Evolutionary conservation across 2,888 invertebrate species (phyloP).

Genomic region (Lasius fuliginosus): DNA sequence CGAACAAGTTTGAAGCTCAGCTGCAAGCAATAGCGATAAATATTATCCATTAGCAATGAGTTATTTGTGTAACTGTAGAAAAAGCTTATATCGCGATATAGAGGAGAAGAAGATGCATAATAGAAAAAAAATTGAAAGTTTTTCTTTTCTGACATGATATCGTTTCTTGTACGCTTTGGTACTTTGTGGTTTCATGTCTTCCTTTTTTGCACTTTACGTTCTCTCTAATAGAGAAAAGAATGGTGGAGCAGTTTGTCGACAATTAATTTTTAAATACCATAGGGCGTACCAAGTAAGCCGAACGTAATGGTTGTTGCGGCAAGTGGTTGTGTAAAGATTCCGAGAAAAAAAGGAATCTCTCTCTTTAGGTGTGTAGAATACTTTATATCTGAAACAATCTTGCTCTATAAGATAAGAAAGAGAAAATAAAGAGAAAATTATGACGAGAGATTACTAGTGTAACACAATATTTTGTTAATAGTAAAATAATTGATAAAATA

Average conservation of each 20-base stretch:
- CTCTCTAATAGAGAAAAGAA: constrained; percentile 6
- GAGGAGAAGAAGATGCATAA: background rate
- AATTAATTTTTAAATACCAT: constrained; percentile 37
- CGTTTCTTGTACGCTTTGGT: background rate
- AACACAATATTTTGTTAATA: background rate
- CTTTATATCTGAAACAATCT: background rate
- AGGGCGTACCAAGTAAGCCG: background rate
- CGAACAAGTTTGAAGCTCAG: constrained; percentile 49
- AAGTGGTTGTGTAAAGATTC: background rate
- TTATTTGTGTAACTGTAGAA: background rate
- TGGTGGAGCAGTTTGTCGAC: background rate
- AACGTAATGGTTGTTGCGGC: background rate
- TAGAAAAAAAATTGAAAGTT: background rate
- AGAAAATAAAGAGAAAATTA: background rate
- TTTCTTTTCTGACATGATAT: background rate
- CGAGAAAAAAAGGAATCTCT: background rate
- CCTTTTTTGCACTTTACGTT: background rate
- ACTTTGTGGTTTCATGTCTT: constrained; percentile 19
- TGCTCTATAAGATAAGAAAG: background rate
- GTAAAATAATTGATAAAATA: background rate
- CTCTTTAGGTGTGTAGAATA: background rate
- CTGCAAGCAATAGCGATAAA: constrained; percentile 58
- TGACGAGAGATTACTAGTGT: background rate
- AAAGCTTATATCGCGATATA: constrained; percentile 5
- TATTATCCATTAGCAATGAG: constrained; percentile 61